These are phyloP conservation scores for Bombus balteatus DNA, from an alignment of 1,140 invertebrate genomes.

Conservation along the genomic window DNA sequence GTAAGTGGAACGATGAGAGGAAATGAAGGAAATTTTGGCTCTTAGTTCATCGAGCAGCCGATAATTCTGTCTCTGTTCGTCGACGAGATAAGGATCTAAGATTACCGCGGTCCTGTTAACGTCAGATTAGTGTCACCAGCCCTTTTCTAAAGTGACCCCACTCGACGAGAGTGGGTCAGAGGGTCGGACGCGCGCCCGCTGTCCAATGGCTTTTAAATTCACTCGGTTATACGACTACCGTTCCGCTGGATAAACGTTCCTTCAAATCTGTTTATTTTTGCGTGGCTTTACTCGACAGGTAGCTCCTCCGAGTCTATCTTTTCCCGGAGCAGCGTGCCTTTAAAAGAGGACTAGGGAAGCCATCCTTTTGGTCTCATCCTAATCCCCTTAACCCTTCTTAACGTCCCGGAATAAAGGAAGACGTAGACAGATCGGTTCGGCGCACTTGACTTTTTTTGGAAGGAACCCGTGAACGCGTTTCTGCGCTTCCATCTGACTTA, in stretches of 20 bases:
- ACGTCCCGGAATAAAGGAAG: neutral
- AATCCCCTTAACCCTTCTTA: conserved; percentile 63
- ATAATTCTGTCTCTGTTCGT: conserved; percentile 3
- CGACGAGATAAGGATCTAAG: conserved; percentile 67
- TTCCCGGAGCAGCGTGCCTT: neutral
- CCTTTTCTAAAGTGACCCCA: conserved; percentile 52
- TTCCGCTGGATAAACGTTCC: conserved; percentile 32
- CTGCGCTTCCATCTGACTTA: too few species aligned
- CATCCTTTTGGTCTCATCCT: neutral
- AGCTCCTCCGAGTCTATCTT: conserved; percentile 19
- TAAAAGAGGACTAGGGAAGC: neutral
- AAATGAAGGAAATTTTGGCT: neutral
- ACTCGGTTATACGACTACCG: conserved; percentile 51
- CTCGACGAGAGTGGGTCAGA: conserved; percentile 64
- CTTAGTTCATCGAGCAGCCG: neutral
- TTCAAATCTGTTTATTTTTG: conserved; percentile 75
- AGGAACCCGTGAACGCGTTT: neutral
- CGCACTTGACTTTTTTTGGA: conserved; percentile 58
- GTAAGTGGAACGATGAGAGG: too few species aligned
- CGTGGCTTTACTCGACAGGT: conserved; percentile 62
- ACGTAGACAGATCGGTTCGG: conserved; percentile 38
- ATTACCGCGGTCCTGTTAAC: conserved; percentile 60
- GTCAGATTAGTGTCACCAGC: conserved; percentile 74
- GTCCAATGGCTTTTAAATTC: conserved; percentile 53
- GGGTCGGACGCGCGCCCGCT: conserved; percentile 59